Evolutionary conservation across 1,140 invertebrate species (phyloP).

Genomic region (Drosophila burlai): DNA sequence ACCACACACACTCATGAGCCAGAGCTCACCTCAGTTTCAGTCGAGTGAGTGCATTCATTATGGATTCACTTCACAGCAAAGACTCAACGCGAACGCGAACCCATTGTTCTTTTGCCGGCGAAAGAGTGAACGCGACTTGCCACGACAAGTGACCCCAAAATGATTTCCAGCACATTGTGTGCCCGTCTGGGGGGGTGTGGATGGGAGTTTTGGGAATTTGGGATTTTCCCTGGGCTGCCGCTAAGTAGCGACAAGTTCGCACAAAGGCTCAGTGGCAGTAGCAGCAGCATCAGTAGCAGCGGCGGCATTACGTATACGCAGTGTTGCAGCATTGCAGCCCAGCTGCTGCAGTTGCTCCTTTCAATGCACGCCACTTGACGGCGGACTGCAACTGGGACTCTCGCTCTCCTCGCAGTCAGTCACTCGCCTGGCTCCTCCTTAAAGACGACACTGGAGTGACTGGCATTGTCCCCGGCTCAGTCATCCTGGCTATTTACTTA

Average conservation of each 20-base stretch:
- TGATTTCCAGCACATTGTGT: constrained; percentile 41
- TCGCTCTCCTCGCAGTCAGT: neutral
- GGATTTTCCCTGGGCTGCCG: constrained; percentile 15
- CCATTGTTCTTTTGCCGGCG: constrained; percentile 13
- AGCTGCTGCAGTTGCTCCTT: constrained; percentile 44
- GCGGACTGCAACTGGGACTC: constrained; percentile 18
- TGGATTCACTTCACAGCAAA: constrained; percentile 42
- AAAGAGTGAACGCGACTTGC: constrained; percentile 19
- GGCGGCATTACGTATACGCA: constrained; percentile 23
- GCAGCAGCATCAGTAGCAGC: neutral
- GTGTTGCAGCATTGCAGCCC: constrained; percentile 7
- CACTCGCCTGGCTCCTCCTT: constrained; percentile 5
- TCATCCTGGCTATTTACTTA: constrained; percentile 11
- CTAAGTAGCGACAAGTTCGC: constrained; percentile 66
- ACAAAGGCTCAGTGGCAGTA: constrained; percentile 19
- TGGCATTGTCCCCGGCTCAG: constrained; percentile 12
- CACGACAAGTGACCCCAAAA: constrained; percentile 48
- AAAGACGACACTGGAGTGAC: constrained; percentile 19
- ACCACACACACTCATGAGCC: neutral
- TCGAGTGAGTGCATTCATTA: constrained; percentile 50
- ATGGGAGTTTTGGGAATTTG: constrained; percentile 33
- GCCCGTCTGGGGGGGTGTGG: neutral
- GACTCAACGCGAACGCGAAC: neutral
- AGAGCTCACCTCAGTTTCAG: constrained; percentile 13
- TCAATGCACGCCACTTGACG: constrained; percentile 62